phyloP scores from a whole-genome alignment of 2,888 invertebrate genomes.

The Yponomeuta cagnagella region DNA sequence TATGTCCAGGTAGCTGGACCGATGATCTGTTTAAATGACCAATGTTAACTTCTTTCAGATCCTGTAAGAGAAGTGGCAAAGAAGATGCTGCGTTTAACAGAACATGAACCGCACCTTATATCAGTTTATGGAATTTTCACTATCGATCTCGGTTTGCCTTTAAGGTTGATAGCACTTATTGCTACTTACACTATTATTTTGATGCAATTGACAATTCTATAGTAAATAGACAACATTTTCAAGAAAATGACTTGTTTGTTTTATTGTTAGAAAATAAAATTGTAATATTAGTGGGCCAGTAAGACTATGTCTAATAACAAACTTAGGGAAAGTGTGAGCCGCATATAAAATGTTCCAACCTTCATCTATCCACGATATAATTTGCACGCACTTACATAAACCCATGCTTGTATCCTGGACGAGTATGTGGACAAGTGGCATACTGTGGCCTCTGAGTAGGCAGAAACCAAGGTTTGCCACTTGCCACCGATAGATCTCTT shows the following conservation, averaged over 20 bases:
- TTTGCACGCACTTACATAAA: too few relatives aligned
- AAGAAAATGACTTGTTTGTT: too few relatives aligned
- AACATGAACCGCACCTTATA: not conserved
- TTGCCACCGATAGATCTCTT: too few relatives aligned
- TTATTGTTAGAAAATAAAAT: too few relatives aligned
- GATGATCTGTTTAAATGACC: not conserved
- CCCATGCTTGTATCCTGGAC: too few relatives aligned
- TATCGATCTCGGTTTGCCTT: not conserved
- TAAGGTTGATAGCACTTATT: not conserved
- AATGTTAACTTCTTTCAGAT: not conserved
- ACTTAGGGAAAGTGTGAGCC: not conserved
- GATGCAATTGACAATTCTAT: not conserved
- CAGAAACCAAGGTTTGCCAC: too few relatives aligned
- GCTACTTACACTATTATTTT: not conserved
- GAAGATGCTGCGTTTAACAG: not conserved
- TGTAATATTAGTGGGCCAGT: too few relatives aligned
- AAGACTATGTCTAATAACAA: not conserved
- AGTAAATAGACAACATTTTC: not conserved
- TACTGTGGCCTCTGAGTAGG: too few relatives aligned
- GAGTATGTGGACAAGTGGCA: too few relatives aligned
- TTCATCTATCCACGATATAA: too few relatives aligned
- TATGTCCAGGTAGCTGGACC: too few relatives aligned
- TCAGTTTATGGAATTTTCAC: not conserved
- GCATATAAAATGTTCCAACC: too few relatives aligned
- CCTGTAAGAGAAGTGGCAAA: not conserved